A percentile compares a stretch with the other conserved stretches of the same genome.
phyloP scores from a whole-genome alignment of 2,888 invertebrate species.

The Blastobasis adustella region DNA sequence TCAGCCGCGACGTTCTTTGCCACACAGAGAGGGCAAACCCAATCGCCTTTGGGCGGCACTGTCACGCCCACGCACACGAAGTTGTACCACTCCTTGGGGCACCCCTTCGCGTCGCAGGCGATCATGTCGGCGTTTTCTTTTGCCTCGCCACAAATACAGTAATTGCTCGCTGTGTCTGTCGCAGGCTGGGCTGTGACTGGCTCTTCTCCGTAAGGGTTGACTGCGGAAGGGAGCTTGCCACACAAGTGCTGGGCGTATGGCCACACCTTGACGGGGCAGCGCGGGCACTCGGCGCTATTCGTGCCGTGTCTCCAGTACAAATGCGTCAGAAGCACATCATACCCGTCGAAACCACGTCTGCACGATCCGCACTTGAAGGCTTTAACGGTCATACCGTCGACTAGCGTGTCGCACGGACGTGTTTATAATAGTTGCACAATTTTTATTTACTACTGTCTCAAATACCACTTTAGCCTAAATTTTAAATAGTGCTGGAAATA shows the following conservation, averaged over 20 bases:
- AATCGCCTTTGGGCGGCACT: conserved; percentile 41
- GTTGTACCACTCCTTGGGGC: conserved; percentile 47
- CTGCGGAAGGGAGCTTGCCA: conserved; percentile 37
- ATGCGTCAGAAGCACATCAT: conserved; percentile 45
- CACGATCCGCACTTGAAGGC: no score
- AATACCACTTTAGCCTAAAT: no score
- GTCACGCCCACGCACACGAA: conserved; percentile 45
- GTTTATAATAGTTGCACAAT: no score
- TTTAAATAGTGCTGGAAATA: no score
- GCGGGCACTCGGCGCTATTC: conserved; percentile 38
- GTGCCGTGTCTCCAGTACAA: conserved; percentile 57
- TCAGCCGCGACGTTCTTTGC: no score
- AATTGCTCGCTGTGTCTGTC: conserved; percentile 24
- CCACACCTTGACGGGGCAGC: conserved; percentile 43
- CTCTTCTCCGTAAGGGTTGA: no score
- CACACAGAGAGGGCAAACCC: conserved; percentile 44
- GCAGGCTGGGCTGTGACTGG: conserved; percentile 20
- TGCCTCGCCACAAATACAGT: conserved; percentile 42
- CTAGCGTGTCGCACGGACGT: no score
- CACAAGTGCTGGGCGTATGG: conserved; percentile 43
- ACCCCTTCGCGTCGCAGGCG: conserved; percentile 43
- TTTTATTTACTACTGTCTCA: no score
- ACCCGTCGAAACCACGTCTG: conserved; percentile 17
- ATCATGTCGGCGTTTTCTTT: conserved; percentile 43
- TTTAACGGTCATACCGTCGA: no score